Evolutionary conservation across 2,113 vertebrate genomes (phyloP).

Genomic region (Hucho hucho): DNA sequence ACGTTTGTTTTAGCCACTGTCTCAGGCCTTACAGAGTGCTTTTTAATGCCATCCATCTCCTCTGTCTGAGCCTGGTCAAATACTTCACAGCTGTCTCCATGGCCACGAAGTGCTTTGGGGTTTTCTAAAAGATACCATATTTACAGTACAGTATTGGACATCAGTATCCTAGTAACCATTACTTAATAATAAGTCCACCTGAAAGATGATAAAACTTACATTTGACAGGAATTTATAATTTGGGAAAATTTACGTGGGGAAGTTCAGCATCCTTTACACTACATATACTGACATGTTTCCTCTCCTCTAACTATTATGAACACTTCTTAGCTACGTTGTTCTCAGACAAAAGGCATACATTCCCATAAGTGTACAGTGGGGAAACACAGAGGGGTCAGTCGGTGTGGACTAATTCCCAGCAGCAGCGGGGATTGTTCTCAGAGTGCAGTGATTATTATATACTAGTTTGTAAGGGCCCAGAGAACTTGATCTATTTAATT

Average conservation of each 20-base stretch:
- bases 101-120: neutral
- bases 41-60: slow-evolving; percentile 12
- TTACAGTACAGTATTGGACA: neutral
- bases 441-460: neutral
- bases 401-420: too few relatives aligned
- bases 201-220: neutral
- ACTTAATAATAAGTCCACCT: neutral
- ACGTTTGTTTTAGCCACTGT: slow-evolving; percentile 22
- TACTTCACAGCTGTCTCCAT: slow-evolving; percentile 2
- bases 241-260: too few relatives aligned
- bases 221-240: too few relatives aligned
- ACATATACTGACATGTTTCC: too few relatives aligned
- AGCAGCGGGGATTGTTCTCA: neutral
- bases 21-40: slow-evolving; percentile 11
- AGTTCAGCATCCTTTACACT: too few relatives aligned
- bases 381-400: too few relatives aligned
- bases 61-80: slow-evolving; percentile 2
- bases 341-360: too few relatives aligned
- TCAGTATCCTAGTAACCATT: neutral
- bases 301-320: too few relatives aligned
- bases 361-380: too few relatives aligned
- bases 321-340: too few relatives aligned
- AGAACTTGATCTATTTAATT: slow-evolving; percentile 17
- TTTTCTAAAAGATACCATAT: neutral
- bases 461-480: neutral